A percentile compares a stretch with the other conserved stretches of the same genome.
Evolutionary conservation across 2,113 vertebrate genomes (phyloP).

Genomic region (Indicator indicator): DNA sequence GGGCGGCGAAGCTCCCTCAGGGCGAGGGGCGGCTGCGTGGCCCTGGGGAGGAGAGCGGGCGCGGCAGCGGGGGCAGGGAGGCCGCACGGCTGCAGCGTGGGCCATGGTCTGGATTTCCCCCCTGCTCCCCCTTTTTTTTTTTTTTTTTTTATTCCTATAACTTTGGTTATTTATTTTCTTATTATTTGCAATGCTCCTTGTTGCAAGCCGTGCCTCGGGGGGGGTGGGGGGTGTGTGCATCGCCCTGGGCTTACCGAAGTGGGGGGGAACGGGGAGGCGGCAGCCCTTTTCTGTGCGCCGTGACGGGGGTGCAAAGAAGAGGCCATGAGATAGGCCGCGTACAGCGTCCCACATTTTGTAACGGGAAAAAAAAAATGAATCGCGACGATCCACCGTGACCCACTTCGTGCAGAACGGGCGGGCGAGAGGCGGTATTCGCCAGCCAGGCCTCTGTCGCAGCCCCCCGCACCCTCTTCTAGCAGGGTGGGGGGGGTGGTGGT

Average conservation of each 20-base stretch:
- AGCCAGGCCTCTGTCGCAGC: not conserved
- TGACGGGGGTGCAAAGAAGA: not conserved
- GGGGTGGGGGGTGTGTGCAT: no score
- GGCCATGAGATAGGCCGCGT: not conserved
- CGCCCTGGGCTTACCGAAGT: not conserved
- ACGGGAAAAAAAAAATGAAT: not conserved
- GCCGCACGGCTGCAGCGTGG: not conserved
- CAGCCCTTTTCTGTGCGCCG: not conserved
- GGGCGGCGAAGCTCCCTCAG: not conserved
- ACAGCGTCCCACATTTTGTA: not conserved
- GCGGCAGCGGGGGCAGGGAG: not conserved
- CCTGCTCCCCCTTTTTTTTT: no score
- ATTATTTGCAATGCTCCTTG: no score
- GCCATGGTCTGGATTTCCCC: not conserved
- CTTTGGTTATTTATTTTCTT: not conserved
- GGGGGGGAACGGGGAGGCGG: not conserved
- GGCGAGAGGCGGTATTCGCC: not conserved
- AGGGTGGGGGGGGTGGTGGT: not conserved
- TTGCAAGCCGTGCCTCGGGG: not conserved
- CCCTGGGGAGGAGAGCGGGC: not conserved
- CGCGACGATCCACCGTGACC: not conserved
- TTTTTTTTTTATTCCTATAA: not conserved
- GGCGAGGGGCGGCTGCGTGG: not conserved
- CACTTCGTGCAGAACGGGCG: not conserved
- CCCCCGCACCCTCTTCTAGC: not conserved